phyloP scores from a whole-genome alignment of 2,113 vertebrate species.

The Motacilla alba region DNA sequence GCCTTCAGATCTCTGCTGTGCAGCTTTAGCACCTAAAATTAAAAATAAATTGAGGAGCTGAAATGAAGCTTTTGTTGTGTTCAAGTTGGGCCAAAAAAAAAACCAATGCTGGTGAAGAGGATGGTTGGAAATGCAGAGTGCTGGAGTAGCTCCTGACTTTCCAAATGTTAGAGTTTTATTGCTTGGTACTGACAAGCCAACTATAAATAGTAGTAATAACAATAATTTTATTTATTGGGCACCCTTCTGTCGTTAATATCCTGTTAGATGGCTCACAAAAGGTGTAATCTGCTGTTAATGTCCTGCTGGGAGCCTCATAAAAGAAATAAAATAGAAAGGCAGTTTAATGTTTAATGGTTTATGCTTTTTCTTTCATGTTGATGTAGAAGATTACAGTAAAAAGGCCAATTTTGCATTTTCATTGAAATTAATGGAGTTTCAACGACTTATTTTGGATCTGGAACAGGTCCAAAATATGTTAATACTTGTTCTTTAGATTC shows the following conservation, averaged over 20 bases:
- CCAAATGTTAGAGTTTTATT: not conserved
- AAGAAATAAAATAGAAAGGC: constrained; percentile 49
- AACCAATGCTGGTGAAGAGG: not conserved
- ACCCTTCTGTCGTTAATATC: constrained; percentile 11
- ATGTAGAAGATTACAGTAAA: constrained; percentile 46
- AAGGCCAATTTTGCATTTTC: constrained; percentile 32
- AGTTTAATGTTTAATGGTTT: constrained; percentile 54
- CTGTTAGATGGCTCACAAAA: constrained; percentile 50
- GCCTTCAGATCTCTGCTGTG: not conserved
- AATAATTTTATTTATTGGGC: constrained; percentile 55
- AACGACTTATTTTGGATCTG: not conserved
- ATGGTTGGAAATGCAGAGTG: not conserved
- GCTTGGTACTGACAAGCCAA: not conserved
- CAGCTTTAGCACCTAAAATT: not conserved
- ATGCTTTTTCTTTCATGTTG: constrained; percentile 43
- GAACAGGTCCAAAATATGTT: not conserved
- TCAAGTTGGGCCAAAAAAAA: not conserved
- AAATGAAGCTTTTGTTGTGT: not conserved
- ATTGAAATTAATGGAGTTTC: constrained; percentile 54
- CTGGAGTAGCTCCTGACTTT: not conserved
- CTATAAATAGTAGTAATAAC: constrained; percentile 46
- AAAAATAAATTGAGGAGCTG: not conserved
- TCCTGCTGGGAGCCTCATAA: constrained; percentile 52
- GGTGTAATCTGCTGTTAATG: constrained; percentile 46
- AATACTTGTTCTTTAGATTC: not conserved